Percentiles rank a stretch among this genome's conserved stretches.
phyloP scores from a whole-genome alignment of 2,888 invertebrate genomes.

The Ormyrus thymus region DNA sequence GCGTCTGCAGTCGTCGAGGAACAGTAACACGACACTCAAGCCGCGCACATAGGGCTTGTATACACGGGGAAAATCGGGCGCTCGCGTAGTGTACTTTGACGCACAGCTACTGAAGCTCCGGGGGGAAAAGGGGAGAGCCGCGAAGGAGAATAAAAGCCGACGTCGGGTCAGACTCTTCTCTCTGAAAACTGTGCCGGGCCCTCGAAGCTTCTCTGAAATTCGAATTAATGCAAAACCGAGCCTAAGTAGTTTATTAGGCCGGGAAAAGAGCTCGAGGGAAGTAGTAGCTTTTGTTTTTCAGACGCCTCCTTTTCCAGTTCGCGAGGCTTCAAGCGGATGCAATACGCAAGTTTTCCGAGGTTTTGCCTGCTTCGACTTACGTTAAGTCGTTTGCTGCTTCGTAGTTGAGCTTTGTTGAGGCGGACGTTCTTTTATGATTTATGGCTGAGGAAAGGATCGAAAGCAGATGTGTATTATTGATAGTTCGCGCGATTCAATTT shows the following conservation, averaged over 20 bases:
- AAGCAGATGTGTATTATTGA: constrained; percentile 12
- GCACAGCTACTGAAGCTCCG: neutral
- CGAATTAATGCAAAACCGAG: constrained; percentile 15
- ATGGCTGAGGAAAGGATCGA: constrained; percentile 4
- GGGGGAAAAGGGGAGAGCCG: neutral
- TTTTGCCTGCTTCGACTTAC: neutral
- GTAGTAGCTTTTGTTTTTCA: constrained; percentile 1
- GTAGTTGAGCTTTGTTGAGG: too few relatives aligned
- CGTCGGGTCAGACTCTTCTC: neutral
- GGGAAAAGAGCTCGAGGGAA: neutral
- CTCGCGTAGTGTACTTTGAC: constrained; percentile 10
- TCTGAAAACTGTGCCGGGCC: neutral
- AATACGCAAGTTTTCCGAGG: constrained; percentile 1
- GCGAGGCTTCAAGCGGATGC: neutral
- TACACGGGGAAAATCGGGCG: constrained; percentile 3
- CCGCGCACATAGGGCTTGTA: neutral
- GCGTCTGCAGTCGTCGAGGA: neutral
- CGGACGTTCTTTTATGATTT: too few relatives aligned
- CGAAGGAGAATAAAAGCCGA: neutral
- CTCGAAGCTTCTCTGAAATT: neutral
- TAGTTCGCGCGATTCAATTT: neutral
- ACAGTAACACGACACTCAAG: constrained; percentile 6
- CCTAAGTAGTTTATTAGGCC: constrained; percentile 8
- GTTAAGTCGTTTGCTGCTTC: too few relatives aligned
- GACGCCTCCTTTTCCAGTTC: constrained; percentile 12